Percentiles rank a stretch among this genome's conserved stretches.
These are phyloP conservation scores for Mormyrops attenuatus DNA, from an alignment of 2,797 vertebrate species.

Conservation along the genomic window DNA sequence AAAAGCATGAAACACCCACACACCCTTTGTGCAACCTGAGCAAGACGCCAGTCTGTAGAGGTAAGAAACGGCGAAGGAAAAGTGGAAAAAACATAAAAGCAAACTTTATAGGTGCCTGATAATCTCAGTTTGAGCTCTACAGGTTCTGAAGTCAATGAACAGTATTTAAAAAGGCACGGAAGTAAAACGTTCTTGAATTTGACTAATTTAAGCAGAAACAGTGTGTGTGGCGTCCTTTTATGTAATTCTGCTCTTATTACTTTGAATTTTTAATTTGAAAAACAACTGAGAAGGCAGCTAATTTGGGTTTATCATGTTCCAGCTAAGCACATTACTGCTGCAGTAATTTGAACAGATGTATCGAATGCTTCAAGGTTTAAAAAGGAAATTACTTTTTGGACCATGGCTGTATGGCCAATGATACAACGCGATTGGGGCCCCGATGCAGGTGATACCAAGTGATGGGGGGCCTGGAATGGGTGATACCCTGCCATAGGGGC, in stretches of 20 bases:
- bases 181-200: not conserved
- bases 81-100: not conserved
- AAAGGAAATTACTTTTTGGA: not conserved
- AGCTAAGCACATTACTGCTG: not conserved
- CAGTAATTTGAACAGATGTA: constrained; percentile 1
- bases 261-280: not conserved
- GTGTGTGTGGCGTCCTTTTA: not conserved
- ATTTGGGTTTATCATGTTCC: not conserved
- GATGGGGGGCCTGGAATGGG: not conserved
- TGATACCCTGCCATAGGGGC: not conserved
- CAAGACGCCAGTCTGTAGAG: not conserved
- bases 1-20: not conserved
- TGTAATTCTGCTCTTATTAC: not conserved
- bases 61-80: not conserved
- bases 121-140: not conserved
- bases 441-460: not conserved
- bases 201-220: not conserved
- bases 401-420: not conserved
- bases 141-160: not conserved
- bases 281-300: not conserved
- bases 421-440: not conserved
- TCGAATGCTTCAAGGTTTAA: not conserved
- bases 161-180: not conserved
- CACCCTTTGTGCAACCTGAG: not conserved
- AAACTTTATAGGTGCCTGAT: not conserved